These are phyloP conservation scores for Sterrhoptilus dennistouni DNA, from an alignment of 2,113 vertebrate species.

Conservation along the genomic window DNA sequence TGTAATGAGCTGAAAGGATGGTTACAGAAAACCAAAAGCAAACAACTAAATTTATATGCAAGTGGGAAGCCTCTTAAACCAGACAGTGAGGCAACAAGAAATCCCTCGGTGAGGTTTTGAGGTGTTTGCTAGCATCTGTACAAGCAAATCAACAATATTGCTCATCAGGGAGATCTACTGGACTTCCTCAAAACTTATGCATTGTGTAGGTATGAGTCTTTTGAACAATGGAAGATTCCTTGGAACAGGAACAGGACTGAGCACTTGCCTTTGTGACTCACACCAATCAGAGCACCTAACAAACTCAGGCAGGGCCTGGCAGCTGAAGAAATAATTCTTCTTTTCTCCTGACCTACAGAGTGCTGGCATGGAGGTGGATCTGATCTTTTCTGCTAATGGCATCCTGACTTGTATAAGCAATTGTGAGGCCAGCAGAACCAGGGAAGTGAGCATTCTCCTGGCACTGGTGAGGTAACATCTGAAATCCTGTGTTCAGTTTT, in stretches of 20 bases:
- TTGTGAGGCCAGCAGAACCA: background rate
- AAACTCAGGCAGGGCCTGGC: background rate
- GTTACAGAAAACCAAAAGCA: background rate
- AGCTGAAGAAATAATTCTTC: background rate
- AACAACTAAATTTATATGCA: background rate
- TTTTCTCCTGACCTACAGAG: background rate
- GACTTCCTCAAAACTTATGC: background rate
- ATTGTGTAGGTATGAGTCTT: background rate
- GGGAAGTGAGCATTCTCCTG: background rate
- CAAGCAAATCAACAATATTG: background rate
- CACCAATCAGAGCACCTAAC: background rate
- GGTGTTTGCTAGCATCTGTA: background rate
- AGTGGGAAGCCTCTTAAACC: background rate
- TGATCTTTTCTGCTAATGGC: background rate
- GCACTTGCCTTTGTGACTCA: background rate
- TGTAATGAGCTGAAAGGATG: background rate
- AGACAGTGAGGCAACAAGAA: background rate
- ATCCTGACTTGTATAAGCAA: background rate
- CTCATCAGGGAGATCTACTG: background rate
- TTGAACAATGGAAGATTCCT: background rate
- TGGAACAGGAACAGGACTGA: background rate
- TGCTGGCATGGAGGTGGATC: background rate
- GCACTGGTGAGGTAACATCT: background rate
- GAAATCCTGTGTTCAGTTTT: background rate
- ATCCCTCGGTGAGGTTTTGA: background rate